Evolutionary conservation across 2,113 vertebrate genomes (phyloP).

Genomic region (Astur gentilis): DNA sequence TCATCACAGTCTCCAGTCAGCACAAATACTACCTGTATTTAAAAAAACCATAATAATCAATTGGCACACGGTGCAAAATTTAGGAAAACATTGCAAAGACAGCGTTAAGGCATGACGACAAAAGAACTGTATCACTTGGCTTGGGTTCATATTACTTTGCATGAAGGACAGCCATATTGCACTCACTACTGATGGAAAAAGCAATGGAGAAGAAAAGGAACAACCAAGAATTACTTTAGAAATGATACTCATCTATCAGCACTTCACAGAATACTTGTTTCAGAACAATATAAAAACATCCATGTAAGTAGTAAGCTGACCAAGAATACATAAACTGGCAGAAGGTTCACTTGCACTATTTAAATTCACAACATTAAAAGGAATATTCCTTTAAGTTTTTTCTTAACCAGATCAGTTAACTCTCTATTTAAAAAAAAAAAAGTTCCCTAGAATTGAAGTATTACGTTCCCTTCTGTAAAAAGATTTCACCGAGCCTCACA

Average conservation of each 20-base stretch:
- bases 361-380: neutral
- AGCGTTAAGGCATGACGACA: neutral
- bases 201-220: neutral
- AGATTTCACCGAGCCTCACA: neutral
- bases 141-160: neutral
- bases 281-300: neutral
- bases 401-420: neutral
- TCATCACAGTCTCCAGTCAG: slow-evolving; percentile 98
- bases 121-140: neutral
- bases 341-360: neutral
- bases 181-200: neutral
- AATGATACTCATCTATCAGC: neutral
- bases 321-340: neutral
- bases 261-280: neutral
- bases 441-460: neutral
- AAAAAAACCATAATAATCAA: neutral
- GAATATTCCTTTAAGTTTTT: neutral
- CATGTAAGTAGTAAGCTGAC: neutral
- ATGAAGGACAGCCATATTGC: neutral
- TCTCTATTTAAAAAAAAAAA: neutral
- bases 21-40: slow-evolving; percentile 92
- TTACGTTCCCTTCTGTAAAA: neutral
- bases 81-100: neutral
- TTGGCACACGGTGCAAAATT: neutral
- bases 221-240: neutral